Evolutionary conservation across 2,888 invertebrate species (phyloP).

Genomic region (Aquatica leii): DNA sequence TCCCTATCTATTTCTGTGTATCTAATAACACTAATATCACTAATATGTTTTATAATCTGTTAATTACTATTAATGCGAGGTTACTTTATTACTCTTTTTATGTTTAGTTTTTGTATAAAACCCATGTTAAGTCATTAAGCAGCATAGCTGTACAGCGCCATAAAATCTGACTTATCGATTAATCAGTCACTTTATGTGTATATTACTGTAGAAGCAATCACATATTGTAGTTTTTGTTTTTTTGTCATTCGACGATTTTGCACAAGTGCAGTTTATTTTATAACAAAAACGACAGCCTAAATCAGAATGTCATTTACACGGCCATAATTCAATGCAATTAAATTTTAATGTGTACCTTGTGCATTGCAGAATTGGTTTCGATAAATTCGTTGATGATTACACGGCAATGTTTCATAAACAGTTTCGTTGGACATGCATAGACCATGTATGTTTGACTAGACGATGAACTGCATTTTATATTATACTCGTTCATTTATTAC

Average conservation of each 20-base stretch:
- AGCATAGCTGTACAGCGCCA: conserved; percentile 2
- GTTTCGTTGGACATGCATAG: conserved; percentile 34
- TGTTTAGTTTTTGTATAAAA: conserved; percentile 19
- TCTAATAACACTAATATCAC: conserved; percentile 11
- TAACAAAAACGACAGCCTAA: conserved; percentile 33
- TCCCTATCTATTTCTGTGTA: conserved; percentile 10
- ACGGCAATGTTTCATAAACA: conserved; percentile 34
- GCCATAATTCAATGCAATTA: conserved; percentile 44
- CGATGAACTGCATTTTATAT: conserved; percentile 23
- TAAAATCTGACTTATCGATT: conserved; percentile 18
- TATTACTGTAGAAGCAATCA: too few relatives aligned
- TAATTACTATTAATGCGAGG: conserved; percentile 23
- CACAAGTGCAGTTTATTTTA: conserved; percentile 33
- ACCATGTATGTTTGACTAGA: conserved; percentile 26
- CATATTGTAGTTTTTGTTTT: not conserved
- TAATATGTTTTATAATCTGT: conserved; percentile 25
- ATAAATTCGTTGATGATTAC: conserved; percentile 38
- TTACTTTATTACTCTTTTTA: conserved; percentile 26
- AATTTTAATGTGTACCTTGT: conserved; percentile 42
- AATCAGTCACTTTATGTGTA: conserved; percentile 1
- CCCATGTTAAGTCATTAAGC: conserved; percentile 21
- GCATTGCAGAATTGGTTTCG: conserved; percentile 37
- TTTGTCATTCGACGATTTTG: conserved; percentile 2
- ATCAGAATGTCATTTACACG: conserved; percentile 45
- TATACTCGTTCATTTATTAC: conserved; percentile 10